A percentile compares a stretch with the other conserved stretches of the same genome.
Evolutionary conservation across 2,888 invertebrate genomes (phyloP).

Genomic region (Plebejus anna): DNA sequence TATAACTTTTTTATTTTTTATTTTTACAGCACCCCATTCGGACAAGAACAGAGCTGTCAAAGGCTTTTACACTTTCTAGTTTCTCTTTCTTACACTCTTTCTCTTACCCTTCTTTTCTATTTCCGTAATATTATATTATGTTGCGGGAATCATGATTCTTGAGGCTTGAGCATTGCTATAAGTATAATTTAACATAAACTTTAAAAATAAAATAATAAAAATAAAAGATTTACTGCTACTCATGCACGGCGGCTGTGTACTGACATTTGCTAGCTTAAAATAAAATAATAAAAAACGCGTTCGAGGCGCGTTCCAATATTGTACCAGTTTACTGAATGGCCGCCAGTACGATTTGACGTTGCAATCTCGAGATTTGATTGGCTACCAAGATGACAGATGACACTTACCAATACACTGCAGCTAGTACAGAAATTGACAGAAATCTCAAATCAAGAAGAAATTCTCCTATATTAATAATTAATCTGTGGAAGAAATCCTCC

Average conservation of each 20-base stretch:
- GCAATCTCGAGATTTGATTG: background rate
- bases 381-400: background rate
- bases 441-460: too few relatives aligned
- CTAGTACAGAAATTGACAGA: background rate
- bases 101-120: too few relatives aligned
- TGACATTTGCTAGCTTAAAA: too few relatives aligned
- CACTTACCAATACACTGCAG: background rate
- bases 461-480: too few relatives aligned
- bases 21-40: constrained; percentile 29
- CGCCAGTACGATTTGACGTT: background rate
- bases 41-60: background rate
- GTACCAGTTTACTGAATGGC: background rate
- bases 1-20: constrained; percentile 44
- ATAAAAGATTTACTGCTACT: too few relatives aligned
- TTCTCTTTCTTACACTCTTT: background rate
- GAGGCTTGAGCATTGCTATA: too few relatives aligned
- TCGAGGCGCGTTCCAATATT: background rate
- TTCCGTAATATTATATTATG: too few relatives aligned
- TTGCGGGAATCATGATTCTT: too few relatives aligned
- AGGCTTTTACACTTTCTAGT: background rate
- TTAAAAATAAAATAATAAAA: too few relatives aligned
- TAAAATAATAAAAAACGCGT: too few relatives aligned
- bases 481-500: background rate
- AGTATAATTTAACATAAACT: too few relatives aligned
- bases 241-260: background rate